Evolutionary conservation across 2,797 vertebrate species (phyloP), one percentile per base, ranked within the genome.

Genomic region (Manis pentadactyla): DNA sequence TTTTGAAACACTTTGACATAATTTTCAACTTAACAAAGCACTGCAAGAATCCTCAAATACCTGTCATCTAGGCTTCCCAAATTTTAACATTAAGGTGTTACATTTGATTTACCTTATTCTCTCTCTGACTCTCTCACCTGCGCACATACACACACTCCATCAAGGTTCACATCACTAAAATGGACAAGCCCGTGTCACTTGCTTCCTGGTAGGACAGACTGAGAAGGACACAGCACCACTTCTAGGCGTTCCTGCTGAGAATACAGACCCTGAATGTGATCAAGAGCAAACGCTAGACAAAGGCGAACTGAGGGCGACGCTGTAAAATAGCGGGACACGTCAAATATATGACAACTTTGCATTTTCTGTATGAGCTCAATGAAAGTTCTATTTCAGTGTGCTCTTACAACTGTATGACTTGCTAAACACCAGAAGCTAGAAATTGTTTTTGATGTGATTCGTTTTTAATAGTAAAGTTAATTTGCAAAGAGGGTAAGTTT

Each of bases 321-420:
- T 49, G 31, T 64, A 86, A 92, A 89, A 69, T 37, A 37, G n/a
- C 17, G 29, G 4, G 55, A 23, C 6, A 29, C 3, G 29, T 92
- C 27, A 86, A 73, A 25, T 85, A 93, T 79, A 68, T 34, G 6
- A 49, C 95, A 37, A 39, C 68, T 69, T 37, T 37, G 91, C 92
- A 95, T 92, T 86, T 97, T 79, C 57, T 89, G 5, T 63, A 63
- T 96, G 14, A 96, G 92, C 53, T 88, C 75, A 96, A 59, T 94
- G 79, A 73, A 97, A 97, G 92, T 91, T 85, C 17, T 61, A 34
- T 71, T 82, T 73, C 73, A 49, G 25, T 61, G 64, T 14, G 83
- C 7, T 21, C 46, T 71, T 92, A 31, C 95, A 86, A 69, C 53
- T 53, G 9, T 75, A 34, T 92, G 39, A 81, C 96, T 66, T 78